phyloP scores from a whole-genome alignment of 2,888 invertebrate genomes.

The Pseudolycoriella hygida region DNA sequence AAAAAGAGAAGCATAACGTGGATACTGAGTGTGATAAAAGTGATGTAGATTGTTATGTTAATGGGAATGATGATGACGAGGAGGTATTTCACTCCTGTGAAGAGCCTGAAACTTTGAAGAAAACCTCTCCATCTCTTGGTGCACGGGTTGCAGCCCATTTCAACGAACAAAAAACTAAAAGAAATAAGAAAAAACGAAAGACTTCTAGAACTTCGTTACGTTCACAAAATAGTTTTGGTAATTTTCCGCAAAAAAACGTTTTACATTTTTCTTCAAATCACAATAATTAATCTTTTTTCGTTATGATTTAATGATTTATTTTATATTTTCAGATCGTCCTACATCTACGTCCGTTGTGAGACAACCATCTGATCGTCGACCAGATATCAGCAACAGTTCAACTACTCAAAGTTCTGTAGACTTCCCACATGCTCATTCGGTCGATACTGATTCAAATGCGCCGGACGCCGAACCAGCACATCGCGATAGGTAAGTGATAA shows the following conservation, averaged over 20 bases:
- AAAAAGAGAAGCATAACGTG: not conserved
- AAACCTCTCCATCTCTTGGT: slow-evolving; percentile 23
- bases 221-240: slow-evolving; percentile 24
- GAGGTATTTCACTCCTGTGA: slow-evolving; percentile 4
- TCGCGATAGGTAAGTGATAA: slow-evolving; percentile 16
- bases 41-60: not conserved
- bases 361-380: slow-evolving; percentile 27
- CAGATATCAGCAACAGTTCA: slow-evolving; percentile 22
- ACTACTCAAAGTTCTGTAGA: slow-evolving; percentile 15
- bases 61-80: not conserved
- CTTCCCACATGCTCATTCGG: slow-evolving; percentile 16
- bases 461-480: slow-evolving; percentile 19
- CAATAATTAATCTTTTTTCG: not conserved
- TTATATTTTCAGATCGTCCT: slow-evolving; percentile 20
- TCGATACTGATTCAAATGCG: slow-evolving; percentile 20
- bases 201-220: slow-evolving; percentile 18
- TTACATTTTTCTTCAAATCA: slow-evolving; percentile 9
- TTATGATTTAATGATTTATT: slow-evolving; percentile 4
- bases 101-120: slow-evolving; percentile 5
- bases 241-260: too few species aligned
- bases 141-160: slow-evolving; percentile 25
- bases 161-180: slow-evolving; percentile 19
- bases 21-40: not conserved
- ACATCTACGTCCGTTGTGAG: slow-evolving; percentile 25
- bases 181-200: slow-evolving; percentile 18